A percentile compares a stretch with the other conserved stretches of the same genome.
Conservation (phyloP, 2,888 invertebrate genomes). For the Branchipolynoe longqiensis region DNA sequence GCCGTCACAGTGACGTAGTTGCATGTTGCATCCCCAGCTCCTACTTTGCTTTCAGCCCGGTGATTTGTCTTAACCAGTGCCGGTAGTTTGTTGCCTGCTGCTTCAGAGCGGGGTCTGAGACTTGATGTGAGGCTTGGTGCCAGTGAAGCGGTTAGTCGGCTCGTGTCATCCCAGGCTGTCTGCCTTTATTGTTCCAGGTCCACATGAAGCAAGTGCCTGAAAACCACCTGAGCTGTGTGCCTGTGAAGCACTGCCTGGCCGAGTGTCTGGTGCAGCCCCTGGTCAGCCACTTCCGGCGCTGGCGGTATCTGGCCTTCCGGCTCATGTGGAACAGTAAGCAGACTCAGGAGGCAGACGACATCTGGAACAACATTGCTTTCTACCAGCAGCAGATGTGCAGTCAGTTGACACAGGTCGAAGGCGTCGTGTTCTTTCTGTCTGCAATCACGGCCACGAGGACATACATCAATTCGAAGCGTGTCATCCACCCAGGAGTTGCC, state of each 20-base stretch:
- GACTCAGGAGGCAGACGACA: background rate
- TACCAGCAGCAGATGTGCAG: constrained; percentile 24
- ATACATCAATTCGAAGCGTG: background rate
- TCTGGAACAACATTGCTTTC: constrained; percentile 29
- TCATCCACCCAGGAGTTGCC: constrained; percentile 24
- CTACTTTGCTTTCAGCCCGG: no score
- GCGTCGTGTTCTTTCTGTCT: constrained; percentile 8
- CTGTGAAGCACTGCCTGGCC: background rate
- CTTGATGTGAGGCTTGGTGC: no score
- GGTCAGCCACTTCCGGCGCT: background rate
- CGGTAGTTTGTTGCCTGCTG: no score
- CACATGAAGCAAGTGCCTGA: constrained; percentile 14
- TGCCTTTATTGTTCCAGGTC: background rate
- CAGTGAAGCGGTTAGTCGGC: no score
- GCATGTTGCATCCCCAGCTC: no score
- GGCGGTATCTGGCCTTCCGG: constrained; percentile 15
- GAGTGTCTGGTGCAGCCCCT: background rate
- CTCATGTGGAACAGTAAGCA: background rate
- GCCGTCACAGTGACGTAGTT: no score
- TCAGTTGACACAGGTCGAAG: background rate
- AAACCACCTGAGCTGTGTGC: background rate
- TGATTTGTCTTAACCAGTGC: no score
- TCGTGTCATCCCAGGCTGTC: no score
- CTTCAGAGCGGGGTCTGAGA: no score
- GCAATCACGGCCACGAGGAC: constrained; percentile 3